These are phyloP conservation scores for Scartelaos histophorus DNA, from an alignment of 2,113 vertebrate species.

Conservation along the genomic window DNA sequence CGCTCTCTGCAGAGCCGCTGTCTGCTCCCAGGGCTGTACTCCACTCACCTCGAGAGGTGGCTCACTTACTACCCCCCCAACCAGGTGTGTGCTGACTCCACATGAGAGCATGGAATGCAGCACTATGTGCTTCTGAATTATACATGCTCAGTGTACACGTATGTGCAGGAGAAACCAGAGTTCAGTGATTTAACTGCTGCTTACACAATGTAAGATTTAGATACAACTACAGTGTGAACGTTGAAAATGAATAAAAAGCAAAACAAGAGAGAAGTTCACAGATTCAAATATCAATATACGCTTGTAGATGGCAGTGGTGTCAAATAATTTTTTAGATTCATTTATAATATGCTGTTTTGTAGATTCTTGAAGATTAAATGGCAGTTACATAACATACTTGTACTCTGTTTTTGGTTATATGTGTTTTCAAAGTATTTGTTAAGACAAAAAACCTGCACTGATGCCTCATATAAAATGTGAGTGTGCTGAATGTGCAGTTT, in stretches of 20 bases:
- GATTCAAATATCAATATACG: no score
- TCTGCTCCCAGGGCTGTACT: slow-evolving; percentile 89
- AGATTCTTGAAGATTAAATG: no score
- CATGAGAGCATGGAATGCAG: not conserved
- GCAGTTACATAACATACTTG: no score
- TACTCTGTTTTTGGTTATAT: not conserved
- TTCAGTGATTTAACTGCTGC: not conserved
- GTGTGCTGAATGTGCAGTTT: no score
- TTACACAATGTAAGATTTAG: not conserved
- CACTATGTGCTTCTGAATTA: not conserved
- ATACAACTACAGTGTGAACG: not conserved
- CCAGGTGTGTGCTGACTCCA: slow-evolving; percentile 79
- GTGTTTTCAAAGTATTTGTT: not conserved
- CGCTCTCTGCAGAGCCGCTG: slow-evolving; percentile 90
- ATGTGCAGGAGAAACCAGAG: not conserved
- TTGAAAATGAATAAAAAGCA: not conserved
- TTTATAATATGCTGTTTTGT: not conserved
- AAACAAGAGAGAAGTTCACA: not conserved
- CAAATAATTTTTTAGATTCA: not conserved
- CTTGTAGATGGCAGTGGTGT: no score
- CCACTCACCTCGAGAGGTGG: slow-evolving; percentile 91
- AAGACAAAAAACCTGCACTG: not conserved
- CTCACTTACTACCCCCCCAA: slow-evolving; percentile 87
- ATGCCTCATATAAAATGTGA: not conserved
- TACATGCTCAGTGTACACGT: not conserved